Conservation (phyloP, 2,888 invertebrate genomes). For the Ophion costatus region DNA sequence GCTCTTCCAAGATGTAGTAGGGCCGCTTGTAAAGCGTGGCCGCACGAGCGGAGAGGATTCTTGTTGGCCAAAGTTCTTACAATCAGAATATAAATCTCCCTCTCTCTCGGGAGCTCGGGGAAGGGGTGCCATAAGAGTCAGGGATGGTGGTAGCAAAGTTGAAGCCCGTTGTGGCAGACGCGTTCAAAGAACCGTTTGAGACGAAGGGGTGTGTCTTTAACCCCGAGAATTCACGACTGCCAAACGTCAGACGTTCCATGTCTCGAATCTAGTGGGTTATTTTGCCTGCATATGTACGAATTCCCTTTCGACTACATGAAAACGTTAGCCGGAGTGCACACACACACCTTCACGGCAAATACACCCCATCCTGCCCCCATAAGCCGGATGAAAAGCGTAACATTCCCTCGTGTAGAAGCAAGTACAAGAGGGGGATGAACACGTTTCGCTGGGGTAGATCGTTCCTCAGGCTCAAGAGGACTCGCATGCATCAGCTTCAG, state of each 20-base stretch:
- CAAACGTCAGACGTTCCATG: constrained; percentile 21
- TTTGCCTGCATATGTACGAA: constrained; percentile 32
- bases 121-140: constrained; percentile 9
- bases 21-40: constrained; percentile 2
- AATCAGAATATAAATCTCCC: constrained; percentile 48
- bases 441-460: constrained; percentile 46
- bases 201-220: constrained; percentile 63
- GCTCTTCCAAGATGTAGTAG: constrained; percentile 10
- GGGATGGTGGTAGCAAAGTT: constrained; percentile 6
- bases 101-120: background rate
- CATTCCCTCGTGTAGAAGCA: background rate
- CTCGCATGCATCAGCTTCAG: constrained; percentile 53
- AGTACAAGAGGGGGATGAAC: background rate
- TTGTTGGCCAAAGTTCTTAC: constrained; percentile 56
- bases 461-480: constrained; percentile 67
- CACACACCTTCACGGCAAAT: background rate
- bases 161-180: constrained; percentile 24
- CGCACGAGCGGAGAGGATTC: constrained; percentile 6
- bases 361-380: background rate
- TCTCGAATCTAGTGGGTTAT: constrained; percentile 9
- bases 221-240: constrained; percentile 48
- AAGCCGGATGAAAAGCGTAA: constrained; percentile 7
- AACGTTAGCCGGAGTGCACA: constrained; percentile 39
- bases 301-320: constrained; percentile 64
- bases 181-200: constrained; percentile 18